Evolutionary conservation across 30 jellyfish, hydroid and myxozoan genomes (phyloP), one percentile per base, ranked within the genome.

Genomic region (Cassiopea andromeda): DNA sequence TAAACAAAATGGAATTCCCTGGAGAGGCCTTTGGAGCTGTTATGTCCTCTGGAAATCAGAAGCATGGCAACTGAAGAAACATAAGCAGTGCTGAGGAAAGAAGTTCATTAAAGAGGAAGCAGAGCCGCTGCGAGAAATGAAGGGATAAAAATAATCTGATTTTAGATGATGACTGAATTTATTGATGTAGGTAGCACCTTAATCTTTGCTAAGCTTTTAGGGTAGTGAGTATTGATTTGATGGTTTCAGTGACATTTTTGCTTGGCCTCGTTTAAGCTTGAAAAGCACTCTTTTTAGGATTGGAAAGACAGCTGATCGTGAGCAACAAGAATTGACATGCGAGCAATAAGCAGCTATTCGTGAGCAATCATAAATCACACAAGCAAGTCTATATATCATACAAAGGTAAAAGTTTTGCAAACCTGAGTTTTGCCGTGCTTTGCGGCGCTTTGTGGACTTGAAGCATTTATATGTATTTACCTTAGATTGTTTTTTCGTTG

Each of bases 11-110:
- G 38, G 72, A 27, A 85, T 85, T 78, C 48, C 48, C 75, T 85
- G 38, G 92, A 85, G 80, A 85, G 92, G 58, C 85, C 79, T 4
- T 71, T 85, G 58, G 87, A 85, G 78, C 73, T 85, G 87, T 46
- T 27, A 27, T 85, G 87, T 60, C 92, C 80, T 27, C 75, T 85
- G 87, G 92, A 85, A 75, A 85, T 85, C 78, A 47, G 72, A 48
- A 70, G 91, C 68, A 79, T 70, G 80, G 54, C 57, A 67, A 38
- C 69, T 72, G 86, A 60, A 73, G 86, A 59, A 71, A 69, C 85
- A 80, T 54, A 78, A 80, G 76, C 46, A 75, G 84, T 75, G 66
- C 27, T 43, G 84, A 14, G 69, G 44, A 75, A 75, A 75, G 84
- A 75, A 69, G 84, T 47, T 75, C 84, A 75, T 75, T 75, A 13